Evolutionary conservation across 2,113 vertebrate species (phyloP).

Genomic region (Cariama cristata): DNA sequence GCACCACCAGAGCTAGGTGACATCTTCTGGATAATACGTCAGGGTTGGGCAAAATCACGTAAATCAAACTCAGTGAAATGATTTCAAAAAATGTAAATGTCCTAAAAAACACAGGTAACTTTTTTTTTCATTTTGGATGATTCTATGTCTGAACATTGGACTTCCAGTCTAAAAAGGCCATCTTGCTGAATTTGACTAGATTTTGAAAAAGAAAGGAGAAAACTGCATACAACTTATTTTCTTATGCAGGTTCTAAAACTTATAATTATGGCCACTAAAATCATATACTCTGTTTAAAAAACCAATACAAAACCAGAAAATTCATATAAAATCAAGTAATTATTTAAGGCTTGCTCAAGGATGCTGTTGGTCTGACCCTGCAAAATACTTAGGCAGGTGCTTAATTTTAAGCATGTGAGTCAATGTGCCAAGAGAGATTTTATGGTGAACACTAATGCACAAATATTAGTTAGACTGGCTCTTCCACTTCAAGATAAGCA

Average conservation of each 20-base stretch:
- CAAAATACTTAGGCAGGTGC: slow-evolving; percentile 43
- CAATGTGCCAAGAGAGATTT: slow-evolving; percentile 29
- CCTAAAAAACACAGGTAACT: neutral
- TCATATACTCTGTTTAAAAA: neutral
- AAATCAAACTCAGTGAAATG: neutral
- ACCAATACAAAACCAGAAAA: fast-evolving
- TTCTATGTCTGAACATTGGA: neutral
- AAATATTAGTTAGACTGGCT: slow-evolving; percentile 6
- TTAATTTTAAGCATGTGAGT: slow-evolving; percentile 28
- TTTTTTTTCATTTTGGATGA: neutral
- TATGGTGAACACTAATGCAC: slow-evolving; percentile 45
- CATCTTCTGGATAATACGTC: neutral
- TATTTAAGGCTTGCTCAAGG: neutral
- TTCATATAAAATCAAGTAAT: neutral
- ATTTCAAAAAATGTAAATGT: neutral
- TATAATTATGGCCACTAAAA: neutral
- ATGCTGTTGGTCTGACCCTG: neutral
- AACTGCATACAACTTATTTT: neutral
- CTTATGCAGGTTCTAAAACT: neutral
- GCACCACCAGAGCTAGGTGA: neutral
- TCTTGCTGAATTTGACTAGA: neutral
- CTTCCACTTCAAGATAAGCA: slow-evolving; percentile 59
- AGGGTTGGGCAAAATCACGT: neutral
- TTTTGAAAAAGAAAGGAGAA: neutral
- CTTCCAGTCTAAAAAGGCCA: neutral